phyloP scores from a whole-genome alignment of 2,888 invertebrate genomes.

The Hydroisotoma schaefferi region DNA sequence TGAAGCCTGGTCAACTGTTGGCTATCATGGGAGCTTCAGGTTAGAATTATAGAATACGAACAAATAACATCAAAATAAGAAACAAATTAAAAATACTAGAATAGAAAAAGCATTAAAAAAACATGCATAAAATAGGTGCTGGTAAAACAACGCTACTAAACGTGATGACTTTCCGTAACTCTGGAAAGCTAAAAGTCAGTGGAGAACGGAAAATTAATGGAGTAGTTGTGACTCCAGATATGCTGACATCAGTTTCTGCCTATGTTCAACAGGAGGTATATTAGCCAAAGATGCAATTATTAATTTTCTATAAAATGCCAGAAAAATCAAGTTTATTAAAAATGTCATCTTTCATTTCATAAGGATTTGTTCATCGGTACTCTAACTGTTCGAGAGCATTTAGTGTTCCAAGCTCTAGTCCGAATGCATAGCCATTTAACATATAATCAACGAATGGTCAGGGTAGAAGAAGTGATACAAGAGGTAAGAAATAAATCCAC shows the following conservation, averaged over 20 bases:
- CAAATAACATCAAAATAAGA: neutral
- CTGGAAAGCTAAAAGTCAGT: conserved; percentile 62
- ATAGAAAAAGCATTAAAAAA: neutral
- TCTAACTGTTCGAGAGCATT: conserved; percentile 82
- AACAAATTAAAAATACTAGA: neutral
- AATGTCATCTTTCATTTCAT: neutral
- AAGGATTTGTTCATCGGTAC: conserved; percentile 82
- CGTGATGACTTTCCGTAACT: conserved; percentile 77
- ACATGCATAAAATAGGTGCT: conserved; percentile 68
- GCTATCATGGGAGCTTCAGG: conserved; percentile 70
- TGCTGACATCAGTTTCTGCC: conserved; percentile 73
- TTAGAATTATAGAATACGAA: conserved; percentile 4
- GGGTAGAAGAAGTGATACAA: conserved; percentile 81
- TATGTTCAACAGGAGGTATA: conserved; percentile 81
- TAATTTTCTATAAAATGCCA: neutral
- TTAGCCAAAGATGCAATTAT: neutral
- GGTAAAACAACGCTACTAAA: conserved; percentile 94
- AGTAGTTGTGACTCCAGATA: conserved; percentile 63
- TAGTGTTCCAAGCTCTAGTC: conserved; percentile 71
- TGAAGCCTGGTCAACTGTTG: conserved; percentile 78
- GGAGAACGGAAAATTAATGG: conserved; percentile 69
- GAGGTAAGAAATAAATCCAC: conserved; percentile 61
- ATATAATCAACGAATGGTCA: conserved; percentile 66
- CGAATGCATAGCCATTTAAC: conserved; percentile 77
- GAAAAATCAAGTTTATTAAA: no score